Conservation (phyloP, 53 echinoderm and acorn worm species). For the Glandiceps talaboti region DNA sequence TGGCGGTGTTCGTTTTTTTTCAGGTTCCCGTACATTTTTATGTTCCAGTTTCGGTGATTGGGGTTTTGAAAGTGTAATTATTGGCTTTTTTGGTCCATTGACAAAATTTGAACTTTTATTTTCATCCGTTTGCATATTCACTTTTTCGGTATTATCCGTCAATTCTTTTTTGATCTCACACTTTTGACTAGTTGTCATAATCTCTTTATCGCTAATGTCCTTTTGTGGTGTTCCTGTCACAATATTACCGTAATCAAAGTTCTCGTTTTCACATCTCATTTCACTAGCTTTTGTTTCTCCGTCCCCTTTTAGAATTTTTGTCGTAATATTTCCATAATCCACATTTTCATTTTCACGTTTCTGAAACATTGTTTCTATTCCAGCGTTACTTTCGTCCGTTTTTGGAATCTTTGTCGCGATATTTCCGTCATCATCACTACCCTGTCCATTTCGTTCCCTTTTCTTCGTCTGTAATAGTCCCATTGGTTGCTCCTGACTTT, state of each 20-base stretch:
- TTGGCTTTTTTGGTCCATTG: not conserved
- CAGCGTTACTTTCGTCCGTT: not conserved
- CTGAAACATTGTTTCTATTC: no score
- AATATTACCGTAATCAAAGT: no score
- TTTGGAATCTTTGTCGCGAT: not conserved
- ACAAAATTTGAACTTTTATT: not conserved
- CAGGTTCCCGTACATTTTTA: not conserved
- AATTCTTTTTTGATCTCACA: not conserved
- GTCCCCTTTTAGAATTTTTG: no score
- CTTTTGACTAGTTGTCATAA: no score
- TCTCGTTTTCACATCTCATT: no score
- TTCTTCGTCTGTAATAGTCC: not conserved
- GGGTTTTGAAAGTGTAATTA: not conserved
- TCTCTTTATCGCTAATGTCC: not conserved
- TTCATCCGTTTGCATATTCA: not conserved
- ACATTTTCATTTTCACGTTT: no score
- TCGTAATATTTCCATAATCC: no score
- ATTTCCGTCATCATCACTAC: not conserved
- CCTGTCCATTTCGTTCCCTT: not conserved
- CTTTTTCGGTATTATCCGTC: not conserved
- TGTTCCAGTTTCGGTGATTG: not conserved
- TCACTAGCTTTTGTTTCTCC: no score
- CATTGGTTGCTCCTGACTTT: not conserved
- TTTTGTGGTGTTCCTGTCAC: no score
- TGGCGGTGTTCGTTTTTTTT: not conserved